phyloP scores from a whole-genome alignment of 2,888 invertebrate genomes.

The Plebejus anna region DNA sequence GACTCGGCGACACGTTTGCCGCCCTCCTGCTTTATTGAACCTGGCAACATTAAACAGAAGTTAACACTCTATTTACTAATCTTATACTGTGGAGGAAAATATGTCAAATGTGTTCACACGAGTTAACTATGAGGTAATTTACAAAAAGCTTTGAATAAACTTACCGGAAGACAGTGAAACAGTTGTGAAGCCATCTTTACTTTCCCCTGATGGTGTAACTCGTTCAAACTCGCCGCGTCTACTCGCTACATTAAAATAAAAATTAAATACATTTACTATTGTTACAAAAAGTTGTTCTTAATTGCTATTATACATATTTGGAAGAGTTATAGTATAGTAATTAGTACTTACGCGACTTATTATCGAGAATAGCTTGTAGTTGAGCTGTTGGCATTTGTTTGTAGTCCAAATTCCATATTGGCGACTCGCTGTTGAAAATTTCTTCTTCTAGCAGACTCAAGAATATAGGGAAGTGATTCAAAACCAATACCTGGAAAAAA shows the following conservation, averaged over 20 bases:
- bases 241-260: slow-evolving; percentile 41
- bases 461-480: slow-evolving; percentile 96
- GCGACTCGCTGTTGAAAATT: slow-evolving; percentile 90
- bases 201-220: slow-evolving; percentile 81
- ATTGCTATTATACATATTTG: too few species aligned
- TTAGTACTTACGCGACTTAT: slow-evolving; percentile 63
- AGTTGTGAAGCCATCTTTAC: slow-evolving; percentile 84
- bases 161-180: slow-evolving; percentile 82
- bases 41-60: slow-evolving; percentile 38
- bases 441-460: slow-evolving; percentile 93
- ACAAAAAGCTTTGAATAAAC: not conserved
- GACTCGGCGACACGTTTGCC: slow-evolving; percentile 54
- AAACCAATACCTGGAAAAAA: slow-evolving; percentile 80
- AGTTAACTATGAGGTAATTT: too few species aligned
- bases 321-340: not conserved
- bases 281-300: too few species aligned
- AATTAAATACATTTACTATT: not conserved
- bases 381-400: slow-evolving; percentile 85
- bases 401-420: slow-evolving; percentile 96
- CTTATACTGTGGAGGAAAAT: too few species aligned
- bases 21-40: slow-evolving; percentile 59
- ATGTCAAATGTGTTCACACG: too few species aligned
- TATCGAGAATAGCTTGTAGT: slow-evolving; percentile 82
- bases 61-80: not conserved
- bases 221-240: slow-evolving; percentile 84